phyloP scores from a whole-genome alignment of 37 sponge, comb jelly and placozoan species.

The Aphrocallistes beatrix region DNA sequence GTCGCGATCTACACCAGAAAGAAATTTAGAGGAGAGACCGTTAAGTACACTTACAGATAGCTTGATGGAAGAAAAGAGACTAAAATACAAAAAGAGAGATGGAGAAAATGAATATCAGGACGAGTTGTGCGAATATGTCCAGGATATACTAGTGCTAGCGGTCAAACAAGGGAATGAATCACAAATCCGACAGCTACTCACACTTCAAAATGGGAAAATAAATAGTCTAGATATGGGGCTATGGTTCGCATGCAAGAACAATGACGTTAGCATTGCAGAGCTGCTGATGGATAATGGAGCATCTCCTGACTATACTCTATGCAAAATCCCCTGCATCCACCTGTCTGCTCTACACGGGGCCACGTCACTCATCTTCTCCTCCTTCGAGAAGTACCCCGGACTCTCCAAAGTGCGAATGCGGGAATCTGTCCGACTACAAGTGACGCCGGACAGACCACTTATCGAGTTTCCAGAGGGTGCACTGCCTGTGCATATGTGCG shows the following conservation, averaged over 20 bases:
- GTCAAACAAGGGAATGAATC: not conserved
- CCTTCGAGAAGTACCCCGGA: not conserved
- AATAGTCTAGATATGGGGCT: not conserved
- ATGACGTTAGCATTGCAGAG: not conserved
- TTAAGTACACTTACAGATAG: too few species aligned
- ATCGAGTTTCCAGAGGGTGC: not conserved
- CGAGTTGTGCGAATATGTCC: not conserved
- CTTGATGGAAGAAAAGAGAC: too few species aligned
- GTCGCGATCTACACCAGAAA: too few species aligned
- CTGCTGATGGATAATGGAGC: not conserved
- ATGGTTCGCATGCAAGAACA: not conserved
- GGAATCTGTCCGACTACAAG: not conserved
- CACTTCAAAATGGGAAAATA: not conserved
- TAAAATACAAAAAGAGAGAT: too few species aligned
- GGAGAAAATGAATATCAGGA: too few species aligned
- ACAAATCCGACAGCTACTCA: not conserved
- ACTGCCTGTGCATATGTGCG: not conserved
- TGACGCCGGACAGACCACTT: not conserved
- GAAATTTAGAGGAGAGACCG: too few species aligned
- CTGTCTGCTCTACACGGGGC: not conserved
- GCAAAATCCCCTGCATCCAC: not conserved
- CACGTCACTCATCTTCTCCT: not conserved
- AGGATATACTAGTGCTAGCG: not conserved
- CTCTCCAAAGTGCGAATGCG: not conserved
- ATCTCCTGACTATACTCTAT: not conserved